Evolutionary conservation across 2,888 invertebrate species (phyloP).

Genomic region (Lasioglossum calceatum): DNA sequence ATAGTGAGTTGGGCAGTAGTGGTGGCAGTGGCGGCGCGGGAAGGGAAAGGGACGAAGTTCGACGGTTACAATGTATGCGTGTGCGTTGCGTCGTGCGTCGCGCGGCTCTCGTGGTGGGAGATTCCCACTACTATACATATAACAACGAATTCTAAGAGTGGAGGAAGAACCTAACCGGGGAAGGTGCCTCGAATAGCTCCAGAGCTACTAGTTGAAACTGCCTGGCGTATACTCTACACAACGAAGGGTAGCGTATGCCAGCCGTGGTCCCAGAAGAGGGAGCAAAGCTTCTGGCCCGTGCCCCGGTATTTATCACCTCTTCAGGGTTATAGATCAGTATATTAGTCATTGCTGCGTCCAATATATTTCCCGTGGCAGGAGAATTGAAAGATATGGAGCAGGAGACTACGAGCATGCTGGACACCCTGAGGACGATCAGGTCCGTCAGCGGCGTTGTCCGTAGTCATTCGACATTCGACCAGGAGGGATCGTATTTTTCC

Average conservation of each 20-base stretch:
- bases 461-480: neutral
- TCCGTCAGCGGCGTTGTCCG: neutral
- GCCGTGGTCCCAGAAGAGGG: neutral
- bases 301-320: neutral
- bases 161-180: no score
- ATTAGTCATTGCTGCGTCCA: neutral
- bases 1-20: no score
- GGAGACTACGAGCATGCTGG: neutral
- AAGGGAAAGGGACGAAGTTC: no score
- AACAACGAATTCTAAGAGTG: no score
- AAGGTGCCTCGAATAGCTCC: no score
- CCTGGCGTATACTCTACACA: neutral
- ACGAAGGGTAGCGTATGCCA: neutral
- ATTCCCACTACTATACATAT: no score
- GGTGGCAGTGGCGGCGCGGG: no score
- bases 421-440: neutral
- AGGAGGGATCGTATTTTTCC: neutral
- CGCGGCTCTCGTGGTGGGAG: no score
- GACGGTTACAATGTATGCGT: no score
- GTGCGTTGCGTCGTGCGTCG: no score
- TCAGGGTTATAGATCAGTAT: neutral
- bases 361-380: neutral
- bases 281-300: neutral
- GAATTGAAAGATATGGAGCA: neutral
- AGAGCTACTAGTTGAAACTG: no score